Percentiles rank a stretch among this genome's conserved stretches.
Evolutionary conservation across 1,140 invertebrate species (phyloP).

Genomic region (Kradibia gibbosae): DNA sequence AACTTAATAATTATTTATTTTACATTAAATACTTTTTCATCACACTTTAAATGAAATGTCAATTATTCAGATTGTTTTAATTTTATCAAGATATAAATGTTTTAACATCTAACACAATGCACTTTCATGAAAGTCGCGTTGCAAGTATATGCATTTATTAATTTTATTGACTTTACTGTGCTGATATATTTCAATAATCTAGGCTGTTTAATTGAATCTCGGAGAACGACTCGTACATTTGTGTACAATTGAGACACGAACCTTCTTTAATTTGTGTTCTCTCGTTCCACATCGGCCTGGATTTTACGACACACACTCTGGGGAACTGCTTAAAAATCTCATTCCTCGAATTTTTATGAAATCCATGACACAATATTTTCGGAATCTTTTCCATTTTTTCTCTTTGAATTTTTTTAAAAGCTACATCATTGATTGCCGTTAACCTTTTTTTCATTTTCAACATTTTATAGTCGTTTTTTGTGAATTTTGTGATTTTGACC

Average conservation of each 20-base stretch:
- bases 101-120: no score
- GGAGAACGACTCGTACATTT: slow-evolving; percentile 34
- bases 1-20: no score
- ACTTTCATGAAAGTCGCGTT: background rate
- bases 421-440: no score
- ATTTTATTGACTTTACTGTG: background rate
- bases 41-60: no score
- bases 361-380: background rate
- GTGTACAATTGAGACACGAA: slow-evolving; percentile 22
- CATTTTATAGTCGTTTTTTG: no score
- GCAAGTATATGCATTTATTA: background rate
- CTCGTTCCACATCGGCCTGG: background rate
- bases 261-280: background rate
- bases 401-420: background rate
- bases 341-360: slow-evolving; percentile 9
- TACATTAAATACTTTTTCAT: no score
- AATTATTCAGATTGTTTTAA: no score
- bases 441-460: background rate
- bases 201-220: slow-evolving; percentile 13
- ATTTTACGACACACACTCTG: background rate
- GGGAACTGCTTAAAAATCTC: slow-evolving; percentile 2
- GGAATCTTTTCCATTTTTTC: background rate
- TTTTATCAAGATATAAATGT: no score
- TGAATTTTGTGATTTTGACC: no score
- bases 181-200: background rate